Evolutionary conservation across 2,888 invertebrate genomes (phyloP), one percentile per base, ranked within the genome.

Genomic region (Tenodera sinensis): DNA sequence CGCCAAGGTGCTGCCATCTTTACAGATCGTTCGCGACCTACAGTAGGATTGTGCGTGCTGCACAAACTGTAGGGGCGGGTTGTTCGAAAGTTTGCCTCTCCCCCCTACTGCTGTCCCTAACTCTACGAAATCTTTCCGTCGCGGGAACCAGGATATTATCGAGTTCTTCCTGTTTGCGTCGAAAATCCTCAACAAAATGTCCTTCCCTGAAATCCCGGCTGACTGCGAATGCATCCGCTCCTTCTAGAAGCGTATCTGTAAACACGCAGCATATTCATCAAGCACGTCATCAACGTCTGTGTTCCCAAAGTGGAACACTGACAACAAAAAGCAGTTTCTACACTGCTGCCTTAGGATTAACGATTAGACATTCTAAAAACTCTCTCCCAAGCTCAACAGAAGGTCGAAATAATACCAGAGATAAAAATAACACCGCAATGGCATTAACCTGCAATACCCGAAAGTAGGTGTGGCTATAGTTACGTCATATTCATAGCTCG

Each of bases 1-100:
- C 42, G 42, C 81, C 81, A 54, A 71, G 82, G 88, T 88, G 88
- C 88, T 88, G 88, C 88, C 88, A 88, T 88, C 88, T 88, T 88
- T 88, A 84, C 88, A 81, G 34, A 3, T 30, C n/a, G 81, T 85
- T 84, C 81, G 84, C 85, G 84, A 88, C 42, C 85, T 84, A 88
- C 84, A 81, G 83, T 71, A 28, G 84, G 84, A 88, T 85, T 88
- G 81, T 84, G 84, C 81, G 42, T 88, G 82, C 25, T 34, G 84
- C 84, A 84, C 54, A 28, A 28, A 83, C 88, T 42, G 54, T 84
- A 84, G 84, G 88, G 12, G 88, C 88, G 88, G 88, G 88, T 88
- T 85, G 27, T 88, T 88, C 82, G 42, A 88, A 88, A 83, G 47
- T 34, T 71, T 25, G 54, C 54, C 3, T 71, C 54, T 6, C 15